Evolutionary conservation across 1,140 invertebrate genomes (phyloP).

Genomic region (Drosophila sturtevanti): DNA sequence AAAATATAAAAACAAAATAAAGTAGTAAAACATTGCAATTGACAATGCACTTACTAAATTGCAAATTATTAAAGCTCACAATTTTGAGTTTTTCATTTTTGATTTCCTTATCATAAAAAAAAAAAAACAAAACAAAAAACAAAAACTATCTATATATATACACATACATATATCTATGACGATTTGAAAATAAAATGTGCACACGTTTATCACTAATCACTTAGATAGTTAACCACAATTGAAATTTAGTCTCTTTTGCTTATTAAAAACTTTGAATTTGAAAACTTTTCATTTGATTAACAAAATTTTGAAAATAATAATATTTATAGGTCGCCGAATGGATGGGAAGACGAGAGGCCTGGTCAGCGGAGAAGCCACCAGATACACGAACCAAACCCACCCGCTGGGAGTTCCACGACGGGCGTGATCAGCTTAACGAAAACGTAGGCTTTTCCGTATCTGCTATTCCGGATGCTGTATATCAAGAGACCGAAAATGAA

Average conservation of each 20-base stretch:
- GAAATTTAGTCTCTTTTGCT: conserved; percentile 3
- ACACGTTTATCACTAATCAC: conserved; percentile 19
- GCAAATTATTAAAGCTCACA: conserved; percentile 55
- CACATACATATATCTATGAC: too few relatives aligned
- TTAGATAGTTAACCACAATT: conserved; percentile 14
- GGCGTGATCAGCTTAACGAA: conserved; percentile 83
- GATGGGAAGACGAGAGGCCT: conserved; percentile 88
- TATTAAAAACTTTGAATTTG: conserved; percentile 3
- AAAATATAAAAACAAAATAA: not conserved
- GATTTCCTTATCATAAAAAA: conserved; percentile 52
- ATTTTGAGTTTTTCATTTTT: conserved; percentile 67
- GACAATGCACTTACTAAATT: conserved; percentile 49
- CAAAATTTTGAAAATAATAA: not conserved
- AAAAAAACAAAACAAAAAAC: conserved; percentile 18
- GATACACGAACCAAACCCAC: conserved; percentile 86
- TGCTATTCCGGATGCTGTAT: conserved; percentile 18
- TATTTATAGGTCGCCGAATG: conserved; percentile 85
- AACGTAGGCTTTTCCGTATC: conserved; percentile 64
- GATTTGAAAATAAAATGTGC: too few relatives aligned
- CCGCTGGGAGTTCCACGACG: conserved; percentile 88
- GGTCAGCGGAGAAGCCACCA: conserved; percentile 88
- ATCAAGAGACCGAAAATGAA: conserved; percentile 33
- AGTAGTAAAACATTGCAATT: conserved; percentile 46
- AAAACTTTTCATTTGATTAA: not conserved
- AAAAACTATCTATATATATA: too few relatives aligned